phyloP scores from a whole-genome alignment of 35 echinoderm and acorn worm species.

The Strongylocentrotus purpuratus region DNA sequence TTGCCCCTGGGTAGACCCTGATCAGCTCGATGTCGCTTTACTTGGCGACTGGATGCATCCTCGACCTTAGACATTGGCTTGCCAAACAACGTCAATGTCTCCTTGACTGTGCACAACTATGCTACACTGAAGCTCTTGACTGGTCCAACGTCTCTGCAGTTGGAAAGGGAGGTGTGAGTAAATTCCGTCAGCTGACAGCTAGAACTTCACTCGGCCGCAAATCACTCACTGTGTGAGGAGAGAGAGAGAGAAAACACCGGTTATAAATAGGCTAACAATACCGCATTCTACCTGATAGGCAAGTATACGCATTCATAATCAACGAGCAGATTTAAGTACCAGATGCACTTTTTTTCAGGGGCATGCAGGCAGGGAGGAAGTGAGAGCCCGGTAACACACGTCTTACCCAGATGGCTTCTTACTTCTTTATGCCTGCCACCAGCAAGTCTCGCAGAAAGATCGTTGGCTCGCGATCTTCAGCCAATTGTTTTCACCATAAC shows the following conservation, averaged over 20 bases:
- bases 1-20: constrained; percentile 64
- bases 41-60: constrained; percentile 63
- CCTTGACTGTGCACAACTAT: neutral
- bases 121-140: neutral
- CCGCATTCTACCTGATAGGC: constrained; percentile 16
- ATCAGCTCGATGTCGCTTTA: constrained; percentile 78
- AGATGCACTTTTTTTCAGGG: constrained; percentile 49
- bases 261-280: constrained; percentile 47
- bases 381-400: constrained; percentile 15
- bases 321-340: constrained; percentile 42
- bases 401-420: constrained; percentile 51
- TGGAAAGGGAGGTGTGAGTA: constrained; percentile 38
- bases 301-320: constrained; percentile 42
- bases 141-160: neutral
- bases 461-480: neutral
- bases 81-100: neutral
- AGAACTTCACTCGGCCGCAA: neutral
- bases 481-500: constrained; percentile 40
- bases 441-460: constrained; percentile 33
- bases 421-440: constrained; percentile 42
- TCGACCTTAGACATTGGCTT: constrained; percentile 72
- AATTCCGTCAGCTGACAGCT: constrained; percentile 40
- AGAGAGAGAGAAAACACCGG: constrained; percentile 29
- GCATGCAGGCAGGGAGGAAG: constrained; percentile 3
- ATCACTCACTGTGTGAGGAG: constrained; percentile 39